Base-by-base conservation (phyloP, 2,113 vertebrate species). In the Forbesichthys papilliferus region DNA sequence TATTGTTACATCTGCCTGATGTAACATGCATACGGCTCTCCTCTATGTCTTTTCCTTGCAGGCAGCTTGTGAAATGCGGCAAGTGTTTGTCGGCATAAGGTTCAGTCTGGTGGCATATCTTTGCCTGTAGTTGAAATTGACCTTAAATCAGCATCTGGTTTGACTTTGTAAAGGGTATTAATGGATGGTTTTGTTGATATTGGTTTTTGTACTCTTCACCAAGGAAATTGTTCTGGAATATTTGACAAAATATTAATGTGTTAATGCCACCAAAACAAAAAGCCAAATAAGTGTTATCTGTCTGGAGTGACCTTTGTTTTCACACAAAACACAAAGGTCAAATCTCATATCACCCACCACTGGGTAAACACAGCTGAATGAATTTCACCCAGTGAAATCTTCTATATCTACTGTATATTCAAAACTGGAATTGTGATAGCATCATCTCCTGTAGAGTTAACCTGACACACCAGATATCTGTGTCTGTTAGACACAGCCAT, bases 1-100 rank as follows among this genome's bases (percentile, higher is more conserved):
- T 87, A 90, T 89, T 71, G 71, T 85, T 74, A 87, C 85, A 88
- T 90, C 87, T 86, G 87, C 73, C 82, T 79, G 86, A 83, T 52
- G 79, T 80, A 27, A 27, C 27, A 73, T 86, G 75, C 75, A 67
- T 78, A 49, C 79, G 73, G 73, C 61, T 83, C 82, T 82, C 51
- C 69, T 84, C 68, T 70, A 66, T 57, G 61, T 62, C 51, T 74
- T 61, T 57, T 57, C 67, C 57, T 78, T 75, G 81, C 78, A 79
- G 73, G 64, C 81, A 71, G 57, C 68, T 69, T 10, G 48, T 79
- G 77, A 73, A 72, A 85, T 47, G 73, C 74, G 74, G 70, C 81
- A 84, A 74, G 53, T 61, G 47, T 80, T 63, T 61, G 46, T 54
- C 48, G 36, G 36, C 36, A 42, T 42, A 46, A 14, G 60, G 74